A percentile compares a stretch with the other conserved stretches of the same genome.
Evolutionary conservation across 2,888 invertebrate genomes (phyloP).

Genomic region (Drosophila pseudotakahashii): DNA sequence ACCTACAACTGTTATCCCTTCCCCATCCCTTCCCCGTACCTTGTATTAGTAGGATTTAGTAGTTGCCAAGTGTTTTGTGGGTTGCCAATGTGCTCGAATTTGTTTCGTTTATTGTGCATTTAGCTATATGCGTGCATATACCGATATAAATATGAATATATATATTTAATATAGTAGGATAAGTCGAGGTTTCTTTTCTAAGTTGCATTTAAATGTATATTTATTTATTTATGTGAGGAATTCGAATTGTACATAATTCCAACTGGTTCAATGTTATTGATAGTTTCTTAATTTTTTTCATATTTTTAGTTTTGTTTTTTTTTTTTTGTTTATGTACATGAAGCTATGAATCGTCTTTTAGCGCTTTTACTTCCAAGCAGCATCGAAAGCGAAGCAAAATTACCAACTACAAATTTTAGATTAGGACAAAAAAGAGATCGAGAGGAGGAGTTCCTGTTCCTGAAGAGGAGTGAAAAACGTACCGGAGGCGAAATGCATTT

Average conservation of each 20-base stretch:
- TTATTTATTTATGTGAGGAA: slow-evolving; percentile 40
- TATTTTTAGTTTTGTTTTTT: slow-evolving; percentile 12
- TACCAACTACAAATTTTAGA: slow-evolving; percentile 19
- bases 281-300: slow-evolving; percentile 36
- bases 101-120: slow-evolving; percentile 54
- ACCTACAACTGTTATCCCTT: slow-evolving; percentile 1
- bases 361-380: slow-evolving; percentile 66
- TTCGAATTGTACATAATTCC: slow-evolving; percentile 42
- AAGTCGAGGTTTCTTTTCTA: slow-evolving; percentile 19
- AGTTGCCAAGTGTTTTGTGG: slow-evolving; percentile 54
- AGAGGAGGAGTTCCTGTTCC: slow-evolving; percentile 5
- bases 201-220: slow-evolving; percentile 40
- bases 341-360: slow-evolving; percentile 48
- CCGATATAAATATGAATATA: slow-evolving; percentile 11
- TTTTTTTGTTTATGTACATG: slow-evolving; percentile 16
- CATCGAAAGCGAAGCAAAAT: slow-evolving; percentile 33
- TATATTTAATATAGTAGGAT: slow-evolving; percentile 5
- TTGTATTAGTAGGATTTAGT: slow-evolving; percentile 80
- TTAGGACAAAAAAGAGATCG: not conserved
- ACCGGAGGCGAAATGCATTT: slow-evolving; percentile 83
- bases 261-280: slow-evolving; percentile 52
- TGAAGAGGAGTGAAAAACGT: slow-evolving; percentile 62
- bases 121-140: slow-evolving; percentile 19
- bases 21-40: slow-evolving; percentile 36
- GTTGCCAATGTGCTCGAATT: slow-evolving; percentile 73